Base-by-base conservation (phyloP, 2,797 vertebrate genomes). In the Megaceryle alcyon region DNA sequence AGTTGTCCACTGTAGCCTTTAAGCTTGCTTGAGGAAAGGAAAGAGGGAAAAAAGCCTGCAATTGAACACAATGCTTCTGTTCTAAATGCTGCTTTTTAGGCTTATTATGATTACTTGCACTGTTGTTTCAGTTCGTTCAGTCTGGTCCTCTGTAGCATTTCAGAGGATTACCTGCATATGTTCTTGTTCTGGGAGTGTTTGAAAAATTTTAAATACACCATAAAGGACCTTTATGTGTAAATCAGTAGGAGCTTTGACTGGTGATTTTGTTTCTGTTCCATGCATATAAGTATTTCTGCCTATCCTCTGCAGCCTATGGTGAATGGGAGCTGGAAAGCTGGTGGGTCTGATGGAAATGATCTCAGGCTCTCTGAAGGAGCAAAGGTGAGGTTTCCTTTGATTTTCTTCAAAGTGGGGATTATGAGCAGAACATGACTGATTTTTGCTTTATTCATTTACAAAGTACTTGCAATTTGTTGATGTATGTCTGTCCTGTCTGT, bases 291-390 rank as follows among this genome's bases (percentile, higher is more conserved):
- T 80, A 39, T 83, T 90, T 88, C 43, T 86, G 35, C 19, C 3
- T 76, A 1, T 89, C 28, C 1, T 82, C 57, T 97, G 54, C 83
- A 98, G 98, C 86, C 95, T 80, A 48, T 64, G 53, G 48, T 96
- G 54, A 94, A 82, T 77, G 95, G 96, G 86, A 96, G 94, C 60
- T 91, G 95, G 64, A 97, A 82, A 90, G 96, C 90, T 94, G 96
- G 90, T 90, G 94, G 81, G 79, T 97, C 53, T 91, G 88, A 93
- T 84, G 86, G 91, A 94, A 92, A 95, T 85, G 87, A 94, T 86
- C 79, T 94, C 78, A 54, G 37, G 78, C 37, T 92, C 71, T 95
- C 95, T 84, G 92, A 93, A 92, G 95, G 73, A 92, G 84, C 92
- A 22, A 96, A 98, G 97, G 97, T 97, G 90, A 95, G 77, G 19